Conservation (phyloP, 2,888 invertebrate genomes). For the Orchesellides sinensis region DNA sequence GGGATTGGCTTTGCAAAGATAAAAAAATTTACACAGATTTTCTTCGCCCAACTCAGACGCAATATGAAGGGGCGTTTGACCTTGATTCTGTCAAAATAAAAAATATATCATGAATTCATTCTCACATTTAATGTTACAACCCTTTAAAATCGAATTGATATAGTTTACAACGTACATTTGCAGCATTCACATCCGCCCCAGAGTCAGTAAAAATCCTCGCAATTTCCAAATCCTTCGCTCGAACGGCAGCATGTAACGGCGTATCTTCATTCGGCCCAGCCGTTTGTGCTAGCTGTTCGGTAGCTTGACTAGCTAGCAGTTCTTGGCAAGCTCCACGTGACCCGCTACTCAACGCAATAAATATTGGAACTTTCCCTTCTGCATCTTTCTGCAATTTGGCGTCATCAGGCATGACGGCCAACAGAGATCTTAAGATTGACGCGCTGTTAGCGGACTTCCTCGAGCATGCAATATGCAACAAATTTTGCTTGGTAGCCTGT, state of each 20-base stretch:
- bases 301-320: conserved; percentile 90
- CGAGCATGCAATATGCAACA: conserved; percentile 96
- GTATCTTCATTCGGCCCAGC: conserved; percentile 86
- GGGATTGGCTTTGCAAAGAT: conserved; percentile 95
- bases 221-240: conserved; percentile 94
- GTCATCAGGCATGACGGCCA: conserved; percentile 94
- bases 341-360: conserved; percentile 95
- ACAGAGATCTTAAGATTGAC: conserved; percentile 90
- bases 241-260: conserved; percentile 95
- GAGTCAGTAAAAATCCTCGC: conserved; percentile 93
- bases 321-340: conserved; percentile 97
- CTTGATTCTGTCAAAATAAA: conserved; percentile 82
- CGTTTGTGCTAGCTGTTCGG: conserved; percentile 85
- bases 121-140: neutral
- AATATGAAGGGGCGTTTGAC: conserved; percentile 94
- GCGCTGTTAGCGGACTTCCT: conserved; percentile 95
- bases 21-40: conserved; percentile 94
- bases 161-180: conserved; percentile 83
- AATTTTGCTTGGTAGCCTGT: conserved; percentile 95
- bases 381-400: conserved; percentile 88
- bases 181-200: conserved; percentile 92
- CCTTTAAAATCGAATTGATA: neutral
- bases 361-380: conserved; percentile 85
- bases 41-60: conserved; percentile 98
- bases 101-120: neutral